Evolutionary conservation across 2,113 vertebrate species (phyloP), one percentile per base, ranked within the genome.

Genomic region (Piaya cayana): DNA sequence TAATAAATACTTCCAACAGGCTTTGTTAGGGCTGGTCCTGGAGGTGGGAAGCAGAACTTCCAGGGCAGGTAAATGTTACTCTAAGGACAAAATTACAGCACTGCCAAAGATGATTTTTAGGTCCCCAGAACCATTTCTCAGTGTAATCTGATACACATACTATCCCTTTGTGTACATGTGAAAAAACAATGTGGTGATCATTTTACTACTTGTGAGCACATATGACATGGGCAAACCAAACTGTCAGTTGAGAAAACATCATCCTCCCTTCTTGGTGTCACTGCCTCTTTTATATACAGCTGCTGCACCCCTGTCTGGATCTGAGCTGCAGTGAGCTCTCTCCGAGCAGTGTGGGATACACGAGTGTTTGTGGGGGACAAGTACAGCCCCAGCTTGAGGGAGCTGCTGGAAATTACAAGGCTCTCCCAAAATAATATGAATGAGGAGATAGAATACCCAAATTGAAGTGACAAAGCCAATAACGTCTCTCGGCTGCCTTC

Each of bases 341-440:
- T 22, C 53, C 45, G 37, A 39, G 39, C 27, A 30, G 16, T 11
- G 21, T 19, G 13, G 3, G 45, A 69, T 0, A 29, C 13, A 7
- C 0, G 0, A 29, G 34, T 9, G 26, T 25, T 39, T 42, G 37
- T 64, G n/a, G 60, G 45, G 37, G 69, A 70, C 17, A 32, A 53
- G 60, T 0, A 11, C 16, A 29, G 20, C 32, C 34, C 30, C 49
- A 69, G 53, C n/a, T 36, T 1, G 4, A 15, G 26, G 39, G 22
- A 85, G 16, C 2, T 84, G 30, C 11, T 82, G 39, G 39, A 43
- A 71, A 71, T 39, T 26, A 59, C 7, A 78, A 2, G 1, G 56
- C 29, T 62, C 43, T 75, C 62, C 69, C 18, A 34, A 23, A 59
- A 52, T 11, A 17, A 4, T 2, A 9, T 3, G 12, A 74, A 84